Evolutionary conservation across 2,797 vertebrate species (phyloP), one percentile per base, ranked within the genome.

Genomic region (Lepus townsendii): DNA sequence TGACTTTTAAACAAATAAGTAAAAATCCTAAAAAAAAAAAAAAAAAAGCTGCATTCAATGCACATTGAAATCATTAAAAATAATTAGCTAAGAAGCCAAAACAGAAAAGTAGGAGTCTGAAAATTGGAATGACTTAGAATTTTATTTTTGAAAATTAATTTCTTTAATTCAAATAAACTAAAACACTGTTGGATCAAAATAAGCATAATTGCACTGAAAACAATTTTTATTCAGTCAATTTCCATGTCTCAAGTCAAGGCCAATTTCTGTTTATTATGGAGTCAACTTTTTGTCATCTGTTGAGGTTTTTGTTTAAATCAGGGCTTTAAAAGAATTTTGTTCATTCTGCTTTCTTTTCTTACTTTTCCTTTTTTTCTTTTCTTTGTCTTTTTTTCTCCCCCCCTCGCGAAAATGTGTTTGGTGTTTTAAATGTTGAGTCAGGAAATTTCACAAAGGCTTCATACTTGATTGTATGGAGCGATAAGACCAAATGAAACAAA

Each of bases 381-480:
- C 13, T 57, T 17, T n/a, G 22, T 20, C 12, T 26, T 20, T 12
- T 24, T 13, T 65, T 38, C 24, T n/a, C 11, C 3, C 2, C 5
- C 27, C 24, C 30, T 19, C 35, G 42, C 89, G 76, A 92, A 86
- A 89, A 79, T 78, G 0, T 86, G 17, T 93, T 94, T 73, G 60
- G 68, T 11, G 47, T 88, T 97, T 93, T 68, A 85, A 95, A 91
- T 92, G 65, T 42, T 86, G n/a, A 86, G 42, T 17, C 57, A 54
- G 57, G 88, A 89, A 89, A 87, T 88, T 75, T 91, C 66, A 88
- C 76, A 20, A 83, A 82, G 62, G 35, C 66, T 83, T 14, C 20
- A 35, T 69, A 91, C 32, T 26, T 85, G 8, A 75, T 73, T 95
- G 57, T 32, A 88, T 38, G 83, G 68, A 96, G 93, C 72, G 65